Evolutionary conservation across 2,797 vertebrate genomes (phyloP).

Genomic region (Gila robusta): DNA sequence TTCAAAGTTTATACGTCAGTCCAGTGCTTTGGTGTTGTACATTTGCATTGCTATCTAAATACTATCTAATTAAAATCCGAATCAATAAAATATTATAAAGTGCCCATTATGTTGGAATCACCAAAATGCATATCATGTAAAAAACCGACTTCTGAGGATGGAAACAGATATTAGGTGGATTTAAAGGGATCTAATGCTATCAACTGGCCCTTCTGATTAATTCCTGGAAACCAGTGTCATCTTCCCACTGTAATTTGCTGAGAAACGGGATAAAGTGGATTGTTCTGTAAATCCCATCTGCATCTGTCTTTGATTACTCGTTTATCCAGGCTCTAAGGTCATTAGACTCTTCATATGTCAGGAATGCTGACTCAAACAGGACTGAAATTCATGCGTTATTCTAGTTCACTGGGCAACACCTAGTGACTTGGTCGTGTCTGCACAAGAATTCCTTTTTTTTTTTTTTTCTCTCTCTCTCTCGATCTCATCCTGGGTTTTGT

Average conservation of each 20-base stretch:
- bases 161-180: background rate
- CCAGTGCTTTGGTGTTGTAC: background rate
- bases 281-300: constrained; percentile 32
- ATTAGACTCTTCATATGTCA: constrained; percentile 53
- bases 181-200: too few relatives aligned
- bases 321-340: constrained; percentile 57
- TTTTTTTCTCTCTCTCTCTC: background rate
- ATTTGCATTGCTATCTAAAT: background rate
- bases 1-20: background rate
- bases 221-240: constrained; percentile 19
- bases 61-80: background rate
- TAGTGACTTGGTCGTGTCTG: constrained; percentile 14
- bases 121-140: background rate
- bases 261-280: constrained; percentile 2
- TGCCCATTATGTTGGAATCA: background rate
- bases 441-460: background rate
- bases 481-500: background rate
- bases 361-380: constrained; percentile 55
- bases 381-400: background rate
- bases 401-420: constrained; percentile 51
- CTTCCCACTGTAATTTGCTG: constrained; percentile 6
- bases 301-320: constrained; percentile 70
- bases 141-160: background rate
- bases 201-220: background rate
- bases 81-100: background rate